Percentiles rank a stretch among this genome's conserved stretches.
These are phyloP conservation scores for Sebastes schlegelii DNA, from an alignment of 2,113 vertebrate species.

Conservation along the genomic window DNA sequence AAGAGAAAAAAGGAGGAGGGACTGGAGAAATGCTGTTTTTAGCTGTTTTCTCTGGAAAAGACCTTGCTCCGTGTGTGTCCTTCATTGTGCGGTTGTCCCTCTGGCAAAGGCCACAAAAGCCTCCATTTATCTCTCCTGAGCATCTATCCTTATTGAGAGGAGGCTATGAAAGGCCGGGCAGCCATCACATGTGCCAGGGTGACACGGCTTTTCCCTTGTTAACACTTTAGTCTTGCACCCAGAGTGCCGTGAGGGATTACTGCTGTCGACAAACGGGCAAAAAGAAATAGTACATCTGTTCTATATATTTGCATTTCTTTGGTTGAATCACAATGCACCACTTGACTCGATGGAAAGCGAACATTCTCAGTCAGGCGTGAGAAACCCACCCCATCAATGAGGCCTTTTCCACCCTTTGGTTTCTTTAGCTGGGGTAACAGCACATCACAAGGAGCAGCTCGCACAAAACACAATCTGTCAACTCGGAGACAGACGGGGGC, in stretches of 20 bases:
- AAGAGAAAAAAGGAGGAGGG: conserved; percentile 39
- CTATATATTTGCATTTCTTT: conserved; percentile 84
- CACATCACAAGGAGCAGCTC: conserved; percentile 70
- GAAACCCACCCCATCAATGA: conserved; percentile 80
- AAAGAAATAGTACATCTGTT: conserved; percentile 80
- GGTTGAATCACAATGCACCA: conserved; percentile 78
- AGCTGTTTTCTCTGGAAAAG: conserved; percentile 75
- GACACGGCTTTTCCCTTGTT: conserved; percentile 81
- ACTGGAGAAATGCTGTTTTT: conserved; percentile 70
- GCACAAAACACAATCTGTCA: conserved; percentile 77
- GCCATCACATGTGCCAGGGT: conserved; percentile 76
- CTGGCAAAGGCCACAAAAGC: conserved; percentile 78
- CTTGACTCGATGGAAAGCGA: conserved; percentile 81
- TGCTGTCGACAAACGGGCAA: conserved; percentile 61
- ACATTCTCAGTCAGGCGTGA: conserved; percentile 81
- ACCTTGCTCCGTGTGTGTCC: conserved; percentile 76
- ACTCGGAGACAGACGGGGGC: conserved; percentile 52
- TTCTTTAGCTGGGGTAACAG: conserved; percentile 65
- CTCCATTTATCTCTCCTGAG: conserved; percentile 79
- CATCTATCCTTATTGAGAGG: conserved; percentile 73
- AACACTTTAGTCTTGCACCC: conserved; percentile 72
- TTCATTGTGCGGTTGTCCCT: conserved; percentile 74
- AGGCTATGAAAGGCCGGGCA: conserved; percentile 61
- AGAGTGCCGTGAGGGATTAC: conserved; percentile 71
- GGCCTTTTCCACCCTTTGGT: conserved; percentile 67